phyloP scores from a whole-genome alignment of 2,797 vertebrate genomes.

The Enteromius fasciolatus region DNA sequence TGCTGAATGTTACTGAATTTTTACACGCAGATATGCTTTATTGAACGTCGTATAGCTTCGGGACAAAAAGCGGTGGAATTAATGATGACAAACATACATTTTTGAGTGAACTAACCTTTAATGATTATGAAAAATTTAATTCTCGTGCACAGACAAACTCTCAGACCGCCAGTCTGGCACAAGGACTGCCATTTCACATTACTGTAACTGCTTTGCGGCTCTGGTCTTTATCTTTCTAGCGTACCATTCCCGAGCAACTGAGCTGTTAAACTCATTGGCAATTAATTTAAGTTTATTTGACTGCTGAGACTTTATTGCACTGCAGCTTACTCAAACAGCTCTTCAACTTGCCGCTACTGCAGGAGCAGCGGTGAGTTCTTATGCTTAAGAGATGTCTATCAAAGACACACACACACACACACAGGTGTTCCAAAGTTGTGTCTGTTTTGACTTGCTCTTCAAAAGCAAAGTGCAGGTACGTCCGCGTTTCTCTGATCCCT shows the following conservation, averaged over 20 bases:
- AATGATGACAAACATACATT: neutral
- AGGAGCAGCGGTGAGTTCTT: neutral
- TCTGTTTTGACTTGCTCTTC: constrained; percentile 43
- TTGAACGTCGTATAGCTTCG: neutral
- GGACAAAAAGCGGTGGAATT: neutral
- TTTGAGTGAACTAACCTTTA: neutral
- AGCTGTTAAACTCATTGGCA: constrained; percentile 42
- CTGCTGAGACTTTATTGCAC: constrained; percentile 46
- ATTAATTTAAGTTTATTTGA: constrained; percentile 51
- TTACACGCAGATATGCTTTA: neutral
- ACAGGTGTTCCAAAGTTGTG: constrained; percentile 24
- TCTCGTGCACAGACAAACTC: constrained; percentile 34
- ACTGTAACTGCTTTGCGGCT: constrained; percentile 22
- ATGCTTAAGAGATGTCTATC: constrained; percentile 25
- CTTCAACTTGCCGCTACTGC: constrained; percentile 1
- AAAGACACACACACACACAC: constrained; percentile 16
- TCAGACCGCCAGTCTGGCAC: constrained; percentile 22
- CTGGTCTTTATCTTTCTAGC: constrained; percentile 46
- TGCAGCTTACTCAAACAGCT: constrained; percentile 46
- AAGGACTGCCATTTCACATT: constrained; percentile 18
- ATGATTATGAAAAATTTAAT: constrained; percentile 1
- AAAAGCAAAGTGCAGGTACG: constrained; percentile 11
- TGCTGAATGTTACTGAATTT: neutral
- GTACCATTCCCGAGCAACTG: constrained; percentile 9
- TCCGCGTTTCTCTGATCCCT: constrained; percentile 16